These are phyloP conservation scores for Colletes collaris DNA, from an alignment of 2,888 invertebrate species.

Conservation along the genomic window DNA sequence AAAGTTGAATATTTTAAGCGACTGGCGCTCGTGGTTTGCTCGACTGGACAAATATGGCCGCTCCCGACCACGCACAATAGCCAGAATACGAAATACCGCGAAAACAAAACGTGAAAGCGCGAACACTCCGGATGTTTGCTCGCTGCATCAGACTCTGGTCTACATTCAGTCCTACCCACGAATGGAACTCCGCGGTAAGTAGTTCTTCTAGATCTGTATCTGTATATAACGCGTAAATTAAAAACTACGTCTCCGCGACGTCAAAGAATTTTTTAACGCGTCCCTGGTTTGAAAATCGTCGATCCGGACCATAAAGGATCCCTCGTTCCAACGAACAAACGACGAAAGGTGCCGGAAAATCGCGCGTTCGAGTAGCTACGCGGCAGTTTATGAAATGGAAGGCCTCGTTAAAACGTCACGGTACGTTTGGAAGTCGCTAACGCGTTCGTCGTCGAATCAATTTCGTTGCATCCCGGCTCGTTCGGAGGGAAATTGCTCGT, in stretches of 20 bases:
- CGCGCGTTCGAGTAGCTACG: neutral
- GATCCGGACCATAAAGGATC: too few relatives aligned
- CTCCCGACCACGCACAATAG: neutral
- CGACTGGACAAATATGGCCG: slow-evolving; percentile 2
- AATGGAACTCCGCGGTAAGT: neutral
- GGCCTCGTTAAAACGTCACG: slow-evolving; percentile 35
- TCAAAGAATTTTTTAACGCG: too few relatives aligned
- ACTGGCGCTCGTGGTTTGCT: neutral
- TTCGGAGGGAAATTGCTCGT: slow-evolving; percentile 32
- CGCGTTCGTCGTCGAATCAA: slow-evolving; percentile 27
- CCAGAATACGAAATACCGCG: neutral
- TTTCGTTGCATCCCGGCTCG: slow-evolving; percentile 24
- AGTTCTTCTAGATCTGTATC: too few relatives aligned
- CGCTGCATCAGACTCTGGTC: neutral
- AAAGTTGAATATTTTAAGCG: neutral
- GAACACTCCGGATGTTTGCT: too few relatives aligned
- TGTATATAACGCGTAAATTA: too few relatives aligned
- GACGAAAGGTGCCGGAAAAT: neutral
- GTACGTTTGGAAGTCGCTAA: slow-evolving; percentile 17
- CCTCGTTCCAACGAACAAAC: too few relatives aligned
- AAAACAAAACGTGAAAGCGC: slow-evolving; percentile 16
- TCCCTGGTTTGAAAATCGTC: too few relatives aligned
- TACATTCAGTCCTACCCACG: neutral
- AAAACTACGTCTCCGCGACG: too few relatives aligned
- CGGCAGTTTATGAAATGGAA: neutral